phyloP scores from a whole-genome alignment of 2,113 vertebrate genomes.

The Empidonax alnorum region DNA sequence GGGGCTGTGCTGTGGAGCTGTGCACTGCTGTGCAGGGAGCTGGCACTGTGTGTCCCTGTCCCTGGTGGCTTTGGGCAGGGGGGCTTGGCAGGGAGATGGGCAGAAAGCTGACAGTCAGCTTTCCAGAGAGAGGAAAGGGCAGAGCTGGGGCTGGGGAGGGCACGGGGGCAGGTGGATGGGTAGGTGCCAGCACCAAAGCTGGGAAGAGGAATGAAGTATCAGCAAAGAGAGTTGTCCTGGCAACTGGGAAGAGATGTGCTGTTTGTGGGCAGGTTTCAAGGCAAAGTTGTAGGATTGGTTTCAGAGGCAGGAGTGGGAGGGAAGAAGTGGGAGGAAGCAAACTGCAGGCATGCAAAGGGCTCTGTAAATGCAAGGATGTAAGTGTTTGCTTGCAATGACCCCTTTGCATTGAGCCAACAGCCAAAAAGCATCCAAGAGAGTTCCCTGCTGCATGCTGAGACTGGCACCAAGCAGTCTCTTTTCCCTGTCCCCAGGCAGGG shows the following conservation, averaged over 20 bases:
- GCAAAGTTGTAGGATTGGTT: not conserved
- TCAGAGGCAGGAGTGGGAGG: not conserved
- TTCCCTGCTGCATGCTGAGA: not conserved
- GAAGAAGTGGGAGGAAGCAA: not conserved
- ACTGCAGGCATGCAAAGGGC: not conserved
- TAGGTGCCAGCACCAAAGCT: fast-evolving
- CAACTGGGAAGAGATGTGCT: not conserved
- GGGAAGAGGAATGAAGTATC: not conserved
- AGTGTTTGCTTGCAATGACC: not conserved
- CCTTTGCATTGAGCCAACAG: not conserved
- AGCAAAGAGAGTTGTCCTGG: conserved; percentile 1
- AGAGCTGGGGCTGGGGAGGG: not conserved
- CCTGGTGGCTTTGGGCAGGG: not conserved
- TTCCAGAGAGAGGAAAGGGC: not conserved
- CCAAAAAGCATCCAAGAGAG: not conserved
- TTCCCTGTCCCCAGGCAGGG: not conserved
- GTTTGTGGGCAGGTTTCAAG: not conserved
- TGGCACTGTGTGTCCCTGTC: fast-evolving
- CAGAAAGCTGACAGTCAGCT: not conserved
- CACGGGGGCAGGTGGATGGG: fast-evolving
- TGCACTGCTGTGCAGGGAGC: fast-evolving
- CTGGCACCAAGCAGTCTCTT: not conserved
- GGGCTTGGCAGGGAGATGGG: not conserved
- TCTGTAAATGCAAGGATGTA: not conserved
- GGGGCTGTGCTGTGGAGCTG: not conserved